Evolutionary conservation across 2,797 vertebrate genomes (phyloP).

Genomic region (Sciurus carolinensis): DNA sequence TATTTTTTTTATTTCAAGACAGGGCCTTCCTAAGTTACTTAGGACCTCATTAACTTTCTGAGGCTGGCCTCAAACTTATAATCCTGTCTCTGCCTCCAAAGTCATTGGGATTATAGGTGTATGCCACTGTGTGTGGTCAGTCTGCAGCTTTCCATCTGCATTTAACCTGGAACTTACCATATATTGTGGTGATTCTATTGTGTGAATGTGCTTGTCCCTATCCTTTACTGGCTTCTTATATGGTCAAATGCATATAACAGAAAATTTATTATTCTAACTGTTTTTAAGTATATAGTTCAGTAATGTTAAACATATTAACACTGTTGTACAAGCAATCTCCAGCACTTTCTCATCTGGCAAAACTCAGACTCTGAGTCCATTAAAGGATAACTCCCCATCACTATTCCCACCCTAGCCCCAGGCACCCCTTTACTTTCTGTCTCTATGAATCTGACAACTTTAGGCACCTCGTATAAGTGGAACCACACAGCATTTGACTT

Average conservation of each 20-base stretch:
- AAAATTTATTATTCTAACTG: not conserved
- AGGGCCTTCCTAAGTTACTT: no score
- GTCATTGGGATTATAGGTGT: no score
- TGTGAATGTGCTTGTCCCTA: not conserved
- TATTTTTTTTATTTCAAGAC: no score
- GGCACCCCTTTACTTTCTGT: not conserved
- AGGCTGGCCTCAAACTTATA: no score
- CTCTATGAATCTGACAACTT: not conserved
- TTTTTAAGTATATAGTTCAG: not conserved
- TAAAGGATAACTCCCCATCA: not conserved
- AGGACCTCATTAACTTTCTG: no score
- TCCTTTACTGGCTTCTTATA: not conserved
- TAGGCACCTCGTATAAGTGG: not conserved
- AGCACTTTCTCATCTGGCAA: not conserved
- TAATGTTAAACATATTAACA: not conserved
- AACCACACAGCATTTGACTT: not conserved
- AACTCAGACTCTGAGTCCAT: not conserved
- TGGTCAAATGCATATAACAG: not conserved
- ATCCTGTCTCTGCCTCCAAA: no score
- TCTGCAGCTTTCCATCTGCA: not conserved
- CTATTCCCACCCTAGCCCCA: not conserved
- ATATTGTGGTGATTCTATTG: not conserved
- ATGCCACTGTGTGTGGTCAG: no score
- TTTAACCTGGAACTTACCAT: not conserved
- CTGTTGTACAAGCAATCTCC: not conserved